Evolutionary conservation across 2,888 invertebrate genomes (phyloP), one percentile per base, ranked within the genome.

Genomic region (Macrophya alboannulata): DNA sequence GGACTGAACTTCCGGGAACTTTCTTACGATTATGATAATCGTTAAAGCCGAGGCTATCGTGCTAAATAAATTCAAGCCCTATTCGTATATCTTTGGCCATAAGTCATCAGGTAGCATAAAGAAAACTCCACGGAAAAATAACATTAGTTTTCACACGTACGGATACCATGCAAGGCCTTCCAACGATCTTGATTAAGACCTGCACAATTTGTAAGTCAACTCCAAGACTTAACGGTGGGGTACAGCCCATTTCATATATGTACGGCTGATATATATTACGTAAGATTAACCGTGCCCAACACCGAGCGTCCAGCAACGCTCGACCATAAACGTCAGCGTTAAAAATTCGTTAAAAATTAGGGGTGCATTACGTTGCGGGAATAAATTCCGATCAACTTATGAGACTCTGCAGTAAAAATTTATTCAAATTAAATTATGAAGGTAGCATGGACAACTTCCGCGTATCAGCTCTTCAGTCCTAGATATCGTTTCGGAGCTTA

Each of bases 81-180:
- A 51, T 25, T 55, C 51, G 51, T 77, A 77, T 77, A 77, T 55
- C 77, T 77, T 55, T 55, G 12, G 17, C 17, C 55, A 77, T 77
- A 48, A 77, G 77, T 77, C 77, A 77, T 40, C 6, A 21, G 21
- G 43, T 62, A n/a, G 43, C 17, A 43, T 62, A 25, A 43, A 81
- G 37, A 62, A 43, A 81, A 81, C 43, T 62, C 40, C 15, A 25
- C 40, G 79, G 79, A 40, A 81, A 81, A 81, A 81, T 81, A 81
- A 81, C 59, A 81, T 81, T 40, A 62, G 62, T 81, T 81, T 81
- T 81, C 81, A 81, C 59, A 81, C 81, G 59, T 81, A 21, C 81
- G 62, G 62, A 31, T 43, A 40, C 43, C 40, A 15, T 81, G 81
- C 62, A 59, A 81, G 62, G 62, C 12, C 59, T 81, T 40, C 21